phyloP scores from a whole-genome alignment of 2,113 vertebrate species.

The Bubo scandiacus region DNA sequence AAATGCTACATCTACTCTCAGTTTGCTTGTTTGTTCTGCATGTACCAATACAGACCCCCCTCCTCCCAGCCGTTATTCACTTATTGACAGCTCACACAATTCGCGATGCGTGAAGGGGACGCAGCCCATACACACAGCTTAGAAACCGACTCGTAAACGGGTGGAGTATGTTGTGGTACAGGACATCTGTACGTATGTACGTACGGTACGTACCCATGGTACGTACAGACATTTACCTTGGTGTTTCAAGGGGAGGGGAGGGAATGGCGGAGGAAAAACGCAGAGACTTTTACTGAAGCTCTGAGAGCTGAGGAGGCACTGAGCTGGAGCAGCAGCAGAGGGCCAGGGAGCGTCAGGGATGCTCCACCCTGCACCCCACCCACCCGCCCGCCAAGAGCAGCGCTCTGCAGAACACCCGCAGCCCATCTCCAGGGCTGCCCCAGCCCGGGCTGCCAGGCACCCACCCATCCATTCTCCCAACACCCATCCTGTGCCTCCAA shows the following conservation, averaged over 20 bases:
- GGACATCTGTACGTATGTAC: accelerated
- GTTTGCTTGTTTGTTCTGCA: accelerated
- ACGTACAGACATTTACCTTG: background rate
- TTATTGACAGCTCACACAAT: background rate
- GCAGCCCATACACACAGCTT: too few relatives aligned
- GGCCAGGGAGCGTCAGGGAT: background rate
- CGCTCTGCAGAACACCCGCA: background rate
- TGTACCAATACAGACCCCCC: background rate
- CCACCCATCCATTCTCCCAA: background rate
- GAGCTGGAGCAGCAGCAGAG: background rate
- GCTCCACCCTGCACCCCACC: background rate
- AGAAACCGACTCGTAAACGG: background rate
- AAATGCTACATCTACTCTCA: too few relatives aligned
- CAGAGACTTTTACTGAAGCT: background rate
- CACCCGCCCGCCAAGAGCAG: accelerated
- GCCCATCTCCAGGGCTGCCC: background rate
- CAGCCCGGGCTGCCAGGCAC: background rate
- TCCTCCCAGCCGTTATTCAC: accelerated
- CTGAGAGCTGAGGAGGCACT: background rate
- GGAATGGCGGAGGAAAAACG: accelerated
- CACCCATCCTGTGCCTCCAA: background rate
- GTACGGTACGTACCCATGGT: accelerated
- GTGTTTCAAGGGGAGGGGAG: background rate
- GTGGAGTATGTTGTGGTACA: accelerated
- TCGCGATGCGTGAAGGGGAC: background rate